Percentiles rank a stretch among this genome's conserved stretches.
Evolutionary conservation across 2,113 vertebrate species (phyloP).

Genomic region (Callorhinus ursinus): DNA sequence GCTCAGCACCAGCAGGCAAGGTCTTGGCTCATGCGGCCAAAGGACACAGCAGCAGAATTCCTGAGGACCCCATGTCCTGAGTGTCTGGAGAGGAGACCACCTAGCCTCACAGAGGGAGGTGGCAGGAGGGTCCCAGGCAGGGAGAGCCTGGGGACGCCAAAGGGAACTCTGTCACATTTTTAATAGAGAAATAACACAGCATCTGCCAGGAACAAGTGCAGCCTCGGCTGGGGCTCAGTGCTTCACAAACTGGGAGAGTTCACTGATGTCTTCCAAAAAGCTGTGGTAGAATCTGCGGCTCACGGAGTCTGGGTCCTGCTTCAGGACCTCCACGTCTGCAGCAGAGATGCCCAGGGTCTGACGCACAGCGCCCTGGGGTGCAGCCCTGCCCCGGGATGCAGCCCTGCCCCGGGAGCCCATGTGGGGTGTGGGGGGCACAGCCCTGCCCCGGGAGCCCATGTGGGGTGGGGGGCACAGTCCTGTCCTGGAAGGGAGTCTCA

Average conservation of each 20-base stretch:
- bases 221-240: background rate
- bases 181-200: slow-evolving; percentile 8
- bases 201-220: rapidly evolving
- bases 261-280: background rate
- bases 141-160: background rate
- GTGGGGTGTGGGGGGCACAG: background rate
- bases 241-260: background rate
- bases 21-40: rapidly evolving
- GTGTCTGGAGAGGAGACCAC: background rate
- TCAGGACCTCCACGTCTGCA: slow-evolving; percentile 34
- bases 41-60: rapidly evolving
- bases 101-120: rapidly evolving
- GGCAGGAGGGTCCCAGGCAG: rapidly evolving
- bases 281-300: slow-evolving; percentile 1
- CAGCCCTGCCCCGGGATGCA: background rate
- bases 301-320: background rate
- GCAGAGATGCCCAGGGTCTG: background rate
- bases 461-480: background rate
- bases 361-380: rapidly evolving
- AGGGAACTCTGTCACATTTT: slow-evolving; percentile 18
- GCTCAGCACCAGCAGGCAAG: background rate
- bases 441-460: too few relatives aligned
- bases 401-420: background rate
- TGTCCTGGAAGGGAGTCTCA: background rate
- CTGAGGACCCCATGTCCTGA: rapidly evolving